These are phyloP conservation scores for Tribolium freemani DNA, from an alignment of 2,888 invertebrate species.

Conservation along the genomic window DNA sequence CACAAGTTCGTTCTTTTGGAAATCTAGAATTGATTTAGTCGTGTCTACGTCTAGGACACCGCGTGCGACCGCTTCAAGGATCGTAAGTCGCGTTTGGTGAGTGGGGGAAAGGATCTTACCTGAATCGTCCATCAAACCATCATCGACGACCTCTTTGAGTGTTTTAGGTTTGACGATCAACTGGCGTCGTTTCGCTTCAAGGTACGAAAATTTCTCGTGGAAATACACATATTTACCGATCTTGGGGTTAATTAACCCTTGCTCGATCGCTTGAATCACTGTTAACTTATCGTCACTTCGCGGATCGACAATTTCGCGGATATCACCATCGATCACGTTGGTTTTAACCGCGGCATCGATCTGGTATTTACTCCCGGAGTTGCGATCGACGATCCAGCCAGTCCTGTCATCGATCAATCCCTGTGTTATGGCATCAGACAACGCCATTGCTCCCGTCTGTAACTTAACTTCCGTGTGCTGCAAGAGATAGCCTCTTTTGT, in stretches of 20 bases:
- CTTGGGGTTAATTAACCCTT: slow-evolving; percentile 84
- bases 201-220: slow-evolving; percentile 84
- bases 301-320: slow-evolving; percentile 89
- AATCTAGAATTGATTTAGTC: slow-evolving; percentile 88
- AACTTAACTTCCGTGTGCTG: slow-evolving; percentile 84
- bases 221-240: slow-evolving; percentile 80
- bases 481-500: slow-evolving; percentile 85
- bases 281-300: slow-evolving; percentile 85
- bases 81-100: slow-evolving; percentile 80
- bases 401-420: slow-evolving; percentile 84
- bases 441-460: slow-evolving; percentile 83
- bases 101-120: slow-evolving; percentile 87
- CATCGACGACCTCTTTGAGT: slow-evolving; percentile 89
- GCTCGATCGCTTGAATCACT: slow-evolving; percentile 83
- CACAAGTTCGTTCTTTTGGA: slow-evolving; percentile 82
- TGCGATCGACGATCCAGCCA: slow-evolving; percentile 89
- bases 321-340: slow-evolving; percentile 82
- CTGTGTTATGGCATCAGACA: slow-evolving; percentile 89
- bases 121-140: slow-evolving; percentile 82
- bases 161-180: slow-evolving; percentile 91
- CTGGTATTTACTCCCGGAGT: slow-evolving; percentile 86
- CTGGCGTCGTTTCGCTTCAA: slow-evolving; percentile 86
- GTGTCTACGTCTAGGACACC: slow-evolving; percentile 90
- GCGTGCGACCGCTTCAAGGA: slow-evolving; percentile 87
- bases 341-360: slow-evolving; percentile 86